Conservation (phyloP, 2,888 invertebrate genomes). For the Autographa pulchrina region DNA sequence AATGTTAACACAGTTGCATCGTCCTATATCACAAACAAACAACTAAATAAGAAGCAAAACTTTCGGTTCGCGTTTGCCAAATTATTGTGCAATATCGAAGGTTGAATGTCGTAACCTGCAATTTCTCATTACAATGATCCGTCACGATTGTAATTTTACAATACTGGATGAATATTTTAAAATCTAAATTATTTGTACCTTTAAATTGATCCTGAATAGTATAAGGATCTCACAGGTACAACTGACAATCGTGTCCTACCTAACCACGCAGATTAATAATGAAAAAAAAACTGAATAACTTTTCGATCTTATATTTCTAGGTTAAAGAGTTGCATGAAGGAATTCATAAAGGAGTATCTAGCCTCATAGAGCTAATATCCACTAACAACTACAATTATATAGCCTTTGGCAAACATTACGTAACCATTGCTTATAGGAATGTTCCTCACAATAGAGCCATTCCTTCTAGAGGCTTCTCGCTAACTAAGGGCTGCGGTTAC, state of each 20-base stretch:
- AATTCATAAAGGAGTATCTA: too few species aligned
- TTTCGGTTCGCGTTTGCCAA: constrained; percentile 48
- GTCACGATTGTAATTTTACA: constrained; percentile 60
- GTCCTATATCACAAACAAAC: constrained; percentile 5
- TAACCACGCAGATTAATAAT: too few species aligned
- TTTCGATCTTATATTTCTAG: too few species aligned
- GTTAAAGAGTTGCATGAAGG: too few species aligned
- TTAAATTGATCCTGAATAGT: not conserved
- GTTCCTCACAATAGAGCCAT: not conserved
- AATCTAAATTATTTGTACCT: not conserved
- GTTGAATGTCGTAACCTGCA: constrained; percentile 69
- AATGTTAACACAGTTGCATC: not conserved
- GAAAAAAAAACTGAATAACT: too few species aligned
- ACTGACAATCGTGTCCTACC: not conserved
- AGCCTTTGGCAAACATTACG: not conserved
- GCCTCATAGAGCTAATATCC: not conserved
- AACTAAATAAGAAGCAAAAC: constrained; percentile 39
- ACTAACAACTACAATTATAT: not conserved
- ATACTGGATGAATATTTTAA: not conserved
- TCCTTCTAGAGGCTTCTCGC: not conserved
- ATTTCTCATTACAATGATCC: constrained; percentile 69
- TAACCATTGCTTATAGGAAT: not conserved
- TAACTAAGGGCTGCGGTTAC: not conserved
- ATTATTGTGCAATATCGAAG: constrained; percentile 65
- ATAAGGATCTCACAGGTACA: not conserved